These are phyloP conservation scores for Shinisaurus crocodilurus DNA, from an alignment of 2,113 vertebrate species.

Conservation along the genomic window DNA sequence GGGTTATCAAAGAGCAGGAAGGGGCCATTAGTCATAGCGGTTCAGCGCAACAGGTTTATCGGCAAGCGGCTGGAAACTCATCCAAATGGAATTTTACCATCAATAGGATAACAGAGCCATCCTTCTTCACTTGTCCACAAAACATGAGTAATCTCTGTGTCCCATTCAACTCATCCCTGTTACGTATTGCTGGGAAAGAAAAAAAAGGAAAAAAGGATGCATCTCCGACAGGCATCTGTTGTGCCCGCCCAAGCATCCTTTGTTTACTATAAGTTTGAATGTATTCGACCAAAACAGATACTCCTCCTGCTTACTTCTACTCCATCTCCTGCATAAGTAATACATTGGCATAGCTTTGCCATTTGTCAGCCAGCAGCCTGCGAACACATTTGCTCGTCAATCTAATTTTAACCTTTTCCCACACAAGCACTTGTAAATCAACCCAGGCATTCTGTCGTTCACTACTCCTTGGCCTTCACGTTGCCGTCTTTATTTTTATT, in stretches of 20 bases:
- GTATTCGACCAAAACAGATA: slow-evolving; percentile 74
- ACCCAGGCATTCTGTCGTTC: slow-evolving; percentile 84
- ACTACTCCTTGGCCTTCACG: slow-evolving; percentile 61
- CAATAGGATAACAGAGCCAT: slow-evolving; percentile 49
- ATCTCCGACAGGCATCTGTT: slow-evolving; percentile 60
- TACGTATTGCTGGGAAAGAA: slow-evolving; percentile 43
- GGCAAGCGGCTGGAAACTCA: slow-evolving; percentile 44
- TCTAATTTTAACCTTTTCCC: slow-evolving; percentile 86
- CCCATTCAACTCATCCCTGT: slow-evolving; percentile 50
- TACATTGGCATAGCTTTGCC: slow-evolving; percentile 82
- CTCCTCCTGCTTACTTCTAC: slow-evolving; percentile 74
- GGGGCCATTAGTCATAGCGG: slow-evolving; percentile 51
- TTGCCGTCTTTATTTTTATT: slow-evolving; percentile 29
- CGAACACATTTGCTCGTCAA: slow-evolving; percentile 86
- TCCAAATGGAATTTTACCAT: slow-evolving; percentile 59
- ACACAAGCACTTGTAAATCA: slow-evolving; percentile 80
- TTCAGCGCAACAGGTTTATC: slow-evolving; percentile 61
- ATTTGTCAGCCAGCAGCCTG: slow-evolving; percentile 87
- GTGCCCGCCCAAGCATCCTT: slow-evolving; percentile 65
- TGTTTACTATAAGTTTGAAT: slow-evolving; percentile 71
- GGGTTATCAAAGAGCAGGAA: slow-evolving; percentile 45
- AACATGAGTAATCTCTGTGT: slow-evolving; percentile 42
- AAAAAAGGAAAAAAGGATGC: slow-evolving; percentile 43
- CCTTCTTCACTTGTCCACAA: slow-evolving; percentile 40
- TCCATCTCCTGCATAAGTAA: slow-evolving; percentile 79